Percentiles rank a stretch among this genome's conserved stretches.
Conservation (phyloP, 2,888 invertebrate species). For the Eupithecia subfuscata region DNA sequence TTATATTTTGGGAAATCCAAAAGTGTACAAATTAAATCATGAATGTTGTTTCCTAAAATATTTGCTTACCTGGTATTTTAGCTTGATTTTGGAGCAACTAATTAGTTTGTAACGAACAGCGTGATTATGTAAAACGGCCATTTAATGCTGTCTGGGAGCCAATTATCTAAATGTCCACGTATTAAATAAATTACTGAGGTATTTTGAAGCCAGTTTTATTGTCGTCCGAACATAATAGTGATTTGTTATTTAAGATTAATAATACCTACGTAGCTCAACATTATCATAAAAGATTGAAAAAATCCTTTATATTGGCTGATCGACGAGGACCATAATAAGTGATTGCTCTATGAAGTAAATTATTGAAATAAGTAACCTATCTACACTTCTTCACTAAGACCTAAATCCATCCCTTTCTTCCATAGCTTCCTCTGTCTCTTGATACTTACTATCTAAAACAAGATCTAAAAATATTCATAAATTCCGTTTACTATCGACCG, state of each 20-base stretch:
- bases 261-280: not conserved
- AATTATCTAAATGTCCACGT: slow-evolving; percentile 36
- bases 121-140: slow-evolving; percentile 11
- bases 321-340: not conserved
- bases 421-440: not conserved
- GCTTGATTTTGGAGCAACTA: slow-evolving; percentile 10
- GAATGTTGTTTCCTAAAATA: not conserved
- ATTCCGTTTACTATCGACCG: slow-evolving; percentile 1
- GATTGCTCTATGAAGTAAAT: not conserved
- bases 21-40: not conserved
- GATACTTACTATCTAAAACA: slow-evolving; percentile 1
- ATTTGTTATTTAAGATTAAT: not conserved
- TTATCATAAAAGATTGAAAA: not conserved
- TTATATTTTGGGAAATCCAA: not conserved
- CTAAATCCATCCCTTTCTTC: not conserved
- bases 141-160: slow-evolving; percentile 15
- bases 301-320: not conserved
- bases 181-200: slow-evolving; percentile 28
- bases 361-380: not conserved
- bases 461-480: slow-evolving; percentile 6
- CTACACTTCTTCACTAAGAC: too few relatives aligned
- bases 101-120: slow-evolving; percentile 3
- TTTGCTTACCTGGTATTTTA: not conserved
- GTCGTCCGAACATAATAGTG: not conserved
- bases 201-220: slow-evolving; percentile 10